Evolutionary conservation across 2,888 invertebrate species (phyloP).

Genomic region (Alloscopus bannaensis): DNA sequence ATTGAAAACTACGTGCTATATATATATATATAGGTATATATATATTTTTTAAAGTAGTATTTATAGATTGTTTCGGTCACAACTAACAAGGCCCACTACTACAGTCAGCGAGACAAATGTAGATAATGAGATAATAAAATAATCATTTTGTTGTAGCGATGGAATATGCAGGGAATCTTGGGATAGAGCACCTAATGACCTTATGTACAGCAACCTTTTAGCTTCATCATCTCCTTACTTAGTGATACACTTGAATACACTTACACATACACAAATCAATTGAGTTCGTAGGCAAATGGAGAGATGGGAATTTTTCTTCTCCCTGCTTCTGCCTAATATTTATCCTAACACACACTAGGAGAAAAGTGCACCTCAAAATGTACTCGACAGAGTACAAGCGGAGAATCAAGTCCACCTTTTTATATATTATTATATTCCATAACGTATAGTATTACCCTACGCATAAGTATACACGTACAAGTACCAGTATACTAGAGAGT

Average conservation of each 20-base stretch:
- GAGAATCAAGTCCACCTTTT: slow-evolving; percentile 61
- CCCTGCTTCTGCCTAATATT: slow-evolving; percentile 52
- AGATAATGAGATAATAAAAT: slow-evolving; percentile 53
- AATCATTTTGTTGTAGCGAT: slow-evolving; percentile 44
- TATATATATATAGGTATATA: no score
- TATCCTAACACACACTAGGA: slow-evolving; percentile 51
- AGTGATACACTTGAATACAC: slow-evolving; percentile 66
- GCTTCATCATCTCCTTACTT: slow-evolving; percentile 62
- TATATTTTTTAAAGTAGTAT: no score
- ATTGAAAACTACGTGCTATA: no score
- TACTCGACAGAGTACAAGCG: slow-evolving; percentile 27
- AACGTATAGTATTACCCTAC: slow-evolving; percentile 40
- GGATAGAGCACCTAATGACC: slow-evolving; percentile 63
- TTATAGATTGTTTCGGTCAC: no score
- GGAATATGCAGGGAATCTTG: slow-evolving; percentile 58
- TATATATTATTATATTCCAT: slow-evolving; percentile 45
- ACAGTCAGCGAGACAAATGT: no score
- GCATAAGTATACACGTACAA: slow-evolving; percentile 29
- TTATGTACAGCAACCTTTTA: slow-evolving; percentile 59
- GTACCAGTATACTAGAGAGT: no score
- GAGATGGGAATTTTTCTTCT: slow-evolving; percentile 55
- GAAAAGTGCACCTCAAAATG: slow-evolving; percentile 28
- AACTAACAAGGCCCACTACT: no score
- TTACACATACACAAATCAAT: slow-evolving; percentile 65
- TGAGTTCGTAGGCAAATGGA: slow-evolving; percentile 59